phyloP scores from a whole-genome alignment of 2,797 vertebrate species.

The Menidia menidia region DNA sequence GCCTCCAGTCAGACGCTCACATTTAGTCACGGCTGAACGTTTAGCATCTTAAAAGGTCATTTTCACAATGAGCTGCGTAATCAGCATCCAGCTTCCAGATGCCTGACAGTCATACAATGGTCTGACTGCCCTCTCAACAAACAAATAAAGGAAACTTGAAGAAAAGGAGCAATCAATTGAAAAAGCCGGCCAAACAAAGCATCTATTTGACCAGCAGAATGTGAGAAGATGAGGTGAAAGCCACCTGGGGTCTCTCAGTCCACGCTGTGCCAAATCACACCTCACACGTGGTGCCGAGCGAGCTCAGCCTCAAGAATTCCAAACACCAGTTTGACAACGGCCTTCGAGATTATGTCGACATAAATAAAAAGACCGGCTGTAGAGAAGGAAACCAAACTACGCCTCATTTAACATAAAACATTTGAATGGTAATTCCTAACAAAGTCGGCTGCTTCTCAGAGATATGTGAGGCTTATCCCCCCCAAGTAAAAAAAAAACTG shows the following conservation, averaged over 20 bases:
- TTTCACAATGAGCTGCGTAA: constrained; percentile 20
- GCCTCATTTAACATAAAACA: constrained; percentile 40
- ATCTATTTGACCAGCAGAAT: constrained; percentile 37
- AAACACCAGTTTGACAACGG: constrained; percentile 50
- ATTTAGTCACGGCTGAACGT: constrained; percentile 8
- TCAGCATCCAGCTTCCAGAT: constrained; percentile 26
- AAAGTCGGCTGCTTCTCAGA: constrained; percentile 52
- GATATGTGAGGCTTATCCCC: constrained; percentile 71
- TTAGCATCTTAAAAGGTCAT: constrained; percentile 34
- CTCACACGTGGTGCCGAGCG: constrained; percentile 34
- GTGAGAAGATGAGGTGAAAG: constrained; percentile 41
- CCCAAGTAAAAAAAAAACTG: constrained; percentile 14
- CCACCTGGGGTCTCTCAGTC: constrained; percentile 24
- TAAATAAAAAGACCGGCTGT: constrained; percentile 35
- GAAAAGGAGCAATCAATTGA: constrained; percentile 30
- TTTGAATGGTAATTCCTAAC: constrained; percentile 53
- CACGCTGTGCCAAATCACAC: constrained; percentile 46
- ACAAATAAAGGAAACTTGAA: constrained; percentile 8
- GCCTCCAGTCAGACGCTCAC: not conserved
- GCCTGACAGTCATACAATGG: constrained; percentile 12
- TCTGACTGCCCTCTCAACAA: constrained; percentile 17
- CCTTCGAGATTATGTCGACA: constrained; percentile 42
- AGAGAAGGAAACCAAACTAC: constrained; percentile 39
- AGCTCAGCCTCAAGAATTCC: constrained; percentile 26
- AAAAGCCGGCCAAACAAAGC: constrained; percentile 40